phyloP scores from a whole-genome alignment of 1,140 invertebrate genomes.

The Pseudobourletiella spinata region DNA sequence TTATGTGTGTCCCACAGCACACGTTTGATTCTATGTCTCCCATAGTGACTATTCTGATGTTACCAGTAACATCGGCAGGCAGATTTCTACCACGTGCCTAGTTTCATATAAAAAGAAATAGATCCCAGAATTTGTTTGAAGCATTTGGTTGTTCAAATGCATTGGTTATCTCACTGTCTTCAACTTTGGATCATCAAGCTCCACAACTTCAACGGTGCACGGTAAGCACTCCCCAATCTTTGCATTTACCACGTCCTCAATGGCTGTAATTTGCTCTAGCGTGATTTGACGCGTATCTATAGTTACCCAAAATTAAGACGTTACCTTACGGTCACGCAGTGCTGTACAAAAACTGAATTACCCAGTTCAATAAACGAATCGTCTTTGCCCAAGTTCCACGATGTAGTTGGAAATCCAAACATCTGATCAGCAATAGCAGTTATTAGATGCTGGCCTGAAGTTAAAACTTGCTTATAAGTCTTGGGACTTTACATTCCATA shows the following conservation, averaged over 20 bases:
- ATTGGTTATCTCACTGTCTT: slow-evolving; percentile 40
- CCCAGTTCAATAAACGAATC: slow-evolving; percentile 56
- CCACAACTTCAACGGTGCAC: slow-evolving; percentile 54
- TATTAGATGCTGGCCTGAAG: slow-evolving; percentile 66
- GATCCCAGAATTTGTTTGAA: background rate
- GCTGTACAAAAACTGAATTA: slow-evolving; percentile 32
- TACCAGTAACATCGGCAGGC: slow-evolving; percentile 63
- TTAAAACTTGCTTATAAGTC: too few relatives aligned
- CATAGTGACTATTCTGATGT: slow-evolving; percentile 63
- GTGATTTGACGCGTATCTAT: slow-evolving; percentile 44
- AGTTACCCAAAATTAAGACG: slow-evolving; percentile 1
- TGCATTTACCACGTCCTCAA: slow-evolving; percentile 57
- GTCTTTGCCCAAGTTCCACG: slow-evolving; percentile 67
- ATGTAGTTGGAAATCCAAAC: slow-evolving; percentile 57
- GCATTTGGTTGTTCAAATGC: background rate
- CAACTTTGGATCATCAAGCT: slow-evolving; percentile 51
- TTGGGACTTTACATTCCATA: too few relatives aligned
- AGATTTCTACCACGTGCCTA: slow-evolving; percentile 55
- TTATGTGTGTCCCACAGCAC: slow-evolving; percentile 79
- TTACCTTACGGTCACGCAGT: too few relatives aligned
- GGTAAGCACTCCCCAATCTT: slow-evolving; percentile 52
- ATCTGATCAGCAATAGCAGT: slow-evolving; percentile 65
- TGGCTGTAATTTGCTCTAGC: slow-evolving; percentile 44
- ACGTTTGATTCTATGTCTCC: slow-evolving; percentile 63
- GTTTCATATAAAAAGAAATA: slow-evolving; percentile 4